Base-by-base conservation (phyloP, 1,140 invertebrate genomes). In the Plodia interpunctella region DNA sequence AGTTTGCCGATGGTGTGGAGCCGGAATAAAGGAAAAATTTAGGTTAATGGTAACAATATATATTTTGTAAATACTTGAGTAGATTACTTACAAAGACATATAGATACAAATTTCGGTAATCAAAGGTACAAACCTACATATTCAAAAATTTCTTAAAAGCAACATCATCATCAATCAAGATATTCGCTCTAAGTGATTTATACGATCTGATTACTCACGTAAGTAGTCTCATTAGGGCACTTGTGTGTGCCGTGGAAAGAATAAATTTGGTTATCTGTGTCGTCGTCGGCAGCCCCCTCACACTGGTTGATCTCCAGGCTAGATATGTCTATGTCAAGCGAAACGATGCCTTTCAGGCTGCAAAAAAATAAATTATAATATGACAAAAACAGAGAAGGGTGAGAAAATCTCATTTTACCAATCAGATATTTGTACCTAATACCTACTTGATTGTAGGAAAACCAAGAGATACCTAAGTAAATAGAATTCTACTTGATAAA, bases 281-380 rank as follows among this genome's bases (percentile, higher is more conserved):
- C 68, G 21, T 77, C 69, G 9, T 72, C 74, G 50, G 57, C 65
- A 49, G 72, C 65, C 8, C 72, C 76, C 71, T 97, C 95, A 80
- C 96, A 97, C 76, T 97, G 96, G 88, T 97, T 97, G 59, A 97
- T 93, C 77, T 97, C 94, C 70, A 97, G 88, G 53, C 92, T 90
- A 49, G 94, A 95, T 72, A 97, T 91, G 83, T 97, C 95, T 68
- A 97, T 93, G 84, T 97, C 96, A 55, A 97, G 91, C 61, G 95
- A 96, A 32, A 97, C 90, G 73, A 96, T 93, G 55, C 95, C 95
- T 74, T 93, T 93, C 69, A 93, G 78, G 49, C 93, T 94, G 89
- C 55, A 90, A 25, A 25, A n/a, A 72, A 66, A 52, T 57, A 66
- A 66, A 49, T 58, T 58, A 49, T 30, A 54, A 49, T 44, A 3